Percentiles rank a stretch among this genome's conserved stretches.
Conservation (phyloP, 2,113 vertebrate species). For the Pheucticus melanocephalus region DNA sequence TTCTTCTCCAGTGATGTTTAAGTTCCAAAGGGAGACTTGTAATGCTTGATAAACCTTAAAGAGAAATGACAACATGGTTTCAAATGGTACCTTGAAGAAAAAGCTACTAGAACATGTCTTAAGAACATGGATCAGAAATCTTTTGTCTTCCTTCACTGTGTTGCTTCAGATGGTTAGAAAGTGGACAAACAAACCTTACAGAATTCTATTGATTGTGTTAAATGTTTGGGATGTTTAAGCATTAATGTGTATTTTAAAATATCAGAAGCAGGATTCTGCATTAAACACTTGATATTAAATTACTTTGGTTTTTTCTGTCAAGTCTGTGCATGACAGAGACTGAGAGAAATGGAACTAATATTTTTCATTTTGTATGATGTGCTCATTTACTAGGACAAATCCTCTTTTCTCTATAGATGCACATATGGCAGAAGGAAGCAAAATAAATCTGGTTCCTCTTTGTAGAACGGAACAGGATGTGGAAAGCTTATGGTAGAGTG, state of each 20-base stretch:
- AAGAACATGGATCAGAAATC: background rate
- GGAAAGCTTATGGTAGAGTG: slow-evolving; percentile 45
- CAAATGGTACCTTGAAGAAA: background rate
- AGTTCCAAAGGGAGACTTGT: background rate
- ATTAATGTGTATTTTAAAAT: background rate
- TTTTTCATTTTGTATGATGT: background rate
- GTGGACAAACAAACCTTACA: background rate
- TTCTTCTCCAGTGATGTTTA: background rate
- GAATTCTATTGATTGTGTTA: background rate
- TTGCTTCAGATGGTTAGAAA: background rate
- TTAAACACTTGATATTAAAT: background rate
- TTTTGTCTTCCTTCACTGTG: background rate
- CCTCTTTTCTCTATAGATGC: background rate
- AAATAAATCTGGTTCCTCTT: slow-evolving; percentile 63
- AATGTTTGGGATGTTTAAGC: background rate
- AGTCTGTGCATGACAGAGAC: background rate
- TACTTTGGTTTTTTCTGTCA: background rate
- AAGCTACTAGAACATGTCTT: background rate
- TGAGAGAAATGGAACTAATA: background rate
- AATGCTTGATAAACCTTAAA: background rate
- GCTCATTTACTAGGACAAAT: slow-evolving; percentile 30
- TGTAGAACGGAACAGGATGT: slow-evolving; percentile 48
- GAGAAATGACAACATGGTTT: background rate
- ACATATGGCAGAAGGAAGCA: slow-evolving; percentile 59
- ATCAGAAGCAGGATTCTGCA: background rate